These are phyloP conservation scores for Catharus bicknelli DNA, from an alignment of 2,113 vertebrate species.

Conservation along the genomic window DNA sequence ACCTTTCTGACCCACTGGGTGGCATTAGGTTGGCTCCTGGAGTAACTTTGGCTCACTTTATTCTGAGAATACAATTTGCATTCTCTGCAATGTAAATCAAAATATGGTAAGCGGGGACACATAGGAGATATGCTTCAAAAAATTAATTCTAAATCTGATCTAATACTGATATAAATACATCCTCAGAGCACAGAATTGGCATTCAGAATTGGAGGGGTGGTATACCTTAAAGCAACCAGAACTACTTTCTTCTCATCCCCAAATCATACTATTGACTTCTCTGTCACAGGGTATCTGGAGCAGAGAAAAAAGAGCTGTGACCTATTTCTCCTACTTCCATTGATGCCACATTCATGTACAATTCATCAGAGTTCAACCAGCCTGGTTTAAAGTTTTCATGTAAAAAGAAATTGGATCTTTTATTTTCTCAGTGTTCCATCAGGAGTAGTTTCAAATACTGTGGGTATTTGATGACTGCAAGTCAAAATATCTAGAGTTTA, in stretches of 20 bases:
- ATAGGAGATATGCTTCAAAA: neutral
- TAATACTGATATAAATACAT: neutral
- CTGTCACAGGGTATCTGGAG: neutral
- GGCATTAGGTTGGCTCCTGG: neutral
- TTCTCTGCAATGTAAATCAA: neutral
- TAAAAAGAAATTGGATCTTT: neutral
- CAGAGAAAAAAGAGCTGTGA: neutral
- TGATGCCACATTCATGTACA: neutral
- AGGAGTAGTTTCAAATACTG: neutral
- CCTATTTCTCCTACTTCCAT: neutral
- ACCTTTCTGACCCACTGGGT: neutral
- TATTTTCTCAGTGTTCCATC: neutral
- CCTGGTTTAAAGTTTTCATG: neutral
- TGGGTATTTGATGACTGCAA: neutral
- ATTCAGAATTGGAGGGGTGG: neutral
- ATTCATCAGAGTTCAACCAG: neutral
- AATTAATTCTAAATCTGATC: neutral
- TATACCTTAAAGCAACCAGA: neutral
- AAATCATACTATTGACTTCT: neutral
- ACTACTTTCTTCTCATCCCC: neutral
- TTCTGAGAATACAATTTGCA: rapidly evolving
- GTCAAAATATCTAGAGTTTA: neutral
- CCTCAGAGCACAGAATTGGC: neutral
- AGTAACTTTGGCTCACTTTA: neutral
- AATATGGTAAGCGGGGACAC: neutral